phyloP scores from a whole-genome alignment of 2,888 invertebrate genomes.

The Mythimna loreyi region DNA sequence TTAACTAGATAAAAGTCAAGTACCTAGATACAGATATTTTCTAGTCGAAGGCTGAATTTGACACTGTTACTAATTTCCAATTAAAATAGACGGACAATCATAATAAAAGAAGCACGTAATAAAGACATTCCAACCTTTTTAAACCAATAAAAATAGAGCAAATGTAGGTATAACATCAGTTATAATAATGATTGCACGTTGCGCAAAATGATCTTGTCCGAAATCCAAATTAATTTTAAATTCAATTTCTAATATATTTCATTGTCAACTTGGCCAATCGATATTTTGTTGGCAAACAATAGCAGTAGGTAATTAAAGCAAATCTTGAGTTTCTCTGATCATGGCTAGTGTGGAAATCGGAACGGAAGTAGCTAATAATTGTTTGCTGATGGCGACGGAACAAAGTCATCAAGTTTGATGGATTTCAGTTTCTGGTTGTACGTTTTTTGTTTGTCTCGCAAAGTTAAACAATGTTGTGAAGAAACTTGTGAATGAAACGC shows the following conservation, averaged over 20 bases:
- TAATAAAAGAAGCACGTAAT: neutral
- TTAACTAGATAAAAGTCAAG: neutral
- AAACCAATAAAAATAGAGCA: neutral
- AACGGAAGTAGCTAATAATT: constrained; percentile 31
- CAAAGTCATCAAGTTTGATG: constrained; percentile 5
- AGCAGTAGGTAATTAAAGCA: constrained; percentile 41
- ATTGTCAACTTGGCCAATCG: constrained; percentile 45
- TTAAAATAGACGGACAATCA: constrained; percentile 6
- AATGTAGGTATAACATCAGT: constrained; percentile 15
- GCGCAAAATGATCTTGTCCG: constrained; percentile 28
- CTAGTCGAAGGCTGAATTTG: constrained; percentile 1
- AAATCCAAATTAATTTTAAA: constrained; percentile 34
- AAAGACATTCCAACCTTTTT: neutral
- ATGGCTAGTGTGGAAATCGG: constrained; percentile 46
- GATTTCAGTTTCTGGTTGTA: constrained; percentile 18
- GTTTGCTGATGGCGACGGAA: constrained; percentile 25
- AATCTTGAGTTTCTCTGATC: constrained; percentile 48
- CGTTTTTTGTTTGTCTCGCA: constrained; percentile 13
- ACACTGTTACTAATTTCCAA: neutral
- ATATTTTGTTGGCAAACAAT: constrained; percentile 49
- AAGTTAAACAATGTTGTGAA: too few relatives aligned
- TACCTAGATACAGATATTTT: neutral
- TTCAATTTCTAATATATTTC: constrained; percentile 36
- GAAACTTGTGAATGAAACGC: neutral
- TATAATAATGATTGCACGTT: constrained; percentile 34